These are phyloP conservation scores for Drosophila austrosaltans DNA, from an alignment of 2,888 invertebrate genomes.

Conservation along the genomic window DNA sequence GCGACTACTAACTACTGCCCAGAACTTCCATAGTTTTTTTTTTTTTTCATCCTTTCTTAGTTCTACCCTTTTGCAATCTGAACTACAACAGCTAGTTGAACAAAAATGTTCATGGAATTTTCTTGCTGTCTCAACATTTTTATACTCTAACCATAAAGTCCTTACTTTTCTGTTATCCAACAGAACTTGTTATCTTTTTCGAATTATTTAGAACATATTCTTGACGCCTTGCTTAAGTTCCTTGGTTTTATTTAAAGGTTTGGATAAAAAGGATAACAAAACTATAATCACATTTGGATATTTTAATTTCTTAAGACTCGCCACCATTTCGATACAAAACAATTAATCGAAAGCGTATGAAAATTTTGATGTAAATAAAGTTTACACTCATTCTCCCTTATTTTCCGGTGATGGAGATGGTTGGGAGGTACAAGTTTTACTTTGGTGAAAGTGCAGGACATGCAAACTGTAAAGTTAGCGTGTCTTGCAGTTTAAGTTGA, in stretches of 20 bases:
- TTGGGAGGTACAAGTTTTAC: slow-evolving; percentile 11
- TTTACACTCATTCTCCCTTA: too few species aligned
- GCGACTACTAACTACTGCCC: background rate
- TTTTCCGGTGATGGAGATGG: background rate
- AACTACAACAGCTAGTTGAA: slow-evolving; percentile 1
- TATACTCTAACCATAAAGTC: slow-evolving; percentile 9
- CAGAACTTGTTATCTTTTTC: too few species aligned
- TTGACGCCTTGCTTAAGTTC: too few species aligned
- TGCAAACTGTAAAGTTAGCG: slow-evolving; percentile 34
- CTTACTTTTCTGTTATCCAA: too few species aligned
- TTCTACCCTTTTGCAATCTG: slow-evolving; percentile 21
- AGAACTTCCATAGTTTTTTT: slow-evolving; percentile 32
- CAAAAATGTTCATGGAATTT: slow-evolving; percentile 31
- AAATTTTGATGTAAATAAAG: too few species aligned
- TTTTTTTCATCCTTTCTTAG: slow-evolving; percentile 15
- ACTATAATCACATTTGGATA: too few species aligned
- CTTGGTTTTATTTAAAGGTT: too few species aligned
- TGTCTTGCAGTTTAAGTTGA: slow-evolving; percentile 20
- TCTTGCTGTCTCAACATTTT: slow-evolving; percentile 19
- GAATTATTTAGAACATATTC: too few species aligned
- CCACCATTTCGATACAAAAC: too few species aligned
- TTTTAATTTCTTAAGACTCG: too few species aligned
- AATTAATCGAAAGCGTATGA: too few species aligned
- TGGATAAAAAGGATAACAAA: too few species aligned
- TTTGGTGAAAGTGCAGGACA: slow-evolving; percentile 28